phyloP scores from a whole-genome alignment of 2,113 vertebrate species.

The Thamnophis sirtalis region DNA sequence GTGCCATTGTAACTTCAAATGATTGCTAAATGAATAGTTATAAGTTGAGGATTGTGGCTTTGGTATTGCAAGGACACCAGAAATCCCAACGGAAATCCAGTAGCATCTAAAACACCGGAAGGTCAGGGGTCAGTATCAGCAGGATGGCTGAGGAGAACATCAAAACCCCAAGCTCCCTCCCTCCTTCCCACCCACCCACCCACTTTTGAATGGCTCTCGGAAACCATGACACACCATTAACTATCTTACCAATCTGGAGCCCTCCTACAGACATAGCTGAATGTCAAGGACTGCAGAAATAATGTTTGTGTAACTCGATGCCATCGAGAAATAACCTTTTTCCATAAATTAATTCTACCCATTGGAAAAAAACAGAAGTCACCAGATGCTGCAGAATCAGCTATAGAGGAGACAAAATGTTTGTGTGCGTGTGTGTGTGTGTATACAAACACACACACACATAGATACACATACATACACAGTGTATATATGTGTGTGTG shows the following conservation, averaged over 20 bases:
- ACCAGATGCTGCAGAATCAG: not conserved
- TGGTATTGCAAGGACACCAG: not conserved
- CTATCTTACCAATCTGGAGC: not conserved
- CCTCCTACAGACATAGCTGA: not conserved
- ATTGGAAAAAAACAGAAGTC: not conserved
- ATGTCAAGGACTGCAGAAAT: not conserved
- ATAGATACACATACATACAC: too few relatives aligned
- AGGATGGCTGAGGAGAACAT: not conserved
- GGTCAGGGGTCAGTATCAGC: not conserved
- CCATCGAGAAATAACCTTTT: not conserved
- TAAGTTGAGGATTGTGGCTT: too few relatives aligned
- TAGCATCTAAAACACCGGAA: not conserved
- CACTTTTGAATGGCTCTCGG: not conserved
- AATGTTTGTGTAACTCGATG: not conserved
- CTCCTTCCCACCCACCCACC: rapidly evolving
- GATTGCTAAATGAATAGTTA: too few relatives aligned
- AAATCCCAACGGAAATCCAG: not conserved
- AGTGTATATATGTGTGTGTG: too few relatives aligned
- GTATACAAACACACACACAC: not conserved
- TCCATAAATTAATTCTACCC: not conserved
- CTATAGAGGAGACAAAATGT: not conserved
- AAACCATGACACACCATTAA: not conserved
- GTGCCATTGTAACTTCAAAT: too few relatives aligned
- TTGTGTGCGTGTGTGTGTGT: not conserved
- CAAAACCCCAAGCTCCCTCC: not conserved